These are phyloP conservation scores for Melieria omissa DNA, from an alignment of 2,888 invertebrate genomes.

Conservation along the genomic window DNA sequence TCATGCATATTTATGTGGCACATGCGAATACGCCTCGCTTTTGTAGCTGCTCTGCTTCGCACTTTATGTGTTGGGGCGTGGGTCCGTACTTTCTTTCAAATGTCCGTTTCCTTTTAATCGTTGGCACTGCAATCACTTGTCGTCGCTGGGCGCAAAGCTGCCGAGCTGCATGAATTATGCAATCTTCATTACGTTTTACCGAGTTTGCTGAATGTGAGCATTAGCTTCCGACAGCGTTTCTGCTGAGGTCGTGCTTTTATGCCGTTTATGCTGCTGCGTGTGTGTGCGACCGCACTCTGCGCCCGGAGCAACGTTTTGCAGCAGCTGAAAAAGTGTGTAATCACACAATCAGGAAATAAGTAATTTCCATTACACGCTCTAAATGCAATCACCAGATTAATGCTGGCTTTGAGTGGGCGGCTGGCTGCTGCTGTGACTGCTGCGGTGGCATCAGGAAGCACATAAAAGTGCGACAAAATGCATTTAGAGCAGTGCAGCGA, in stretches of 20 bases:
- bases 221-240: not conserved
- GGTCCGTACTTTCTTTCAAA: too few species aligned
- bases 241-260: conserved; percentile 15
- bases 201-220: conserved; percentile 42
- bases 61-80: too few species aligned
- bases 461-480: conserved; percentile 26
- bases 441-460: too few species aligned
- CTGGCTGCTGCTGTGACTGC: conserved; percentile 22
- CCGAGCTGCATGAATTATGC: conserved; percentile 61
- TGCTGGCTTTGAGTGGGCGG: conserved; percentile 47
- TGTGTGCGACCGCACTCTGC: conserved; percentile 61
- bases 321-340: conserved; percentile 53
- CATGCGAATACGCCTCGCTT: too few species aligned
- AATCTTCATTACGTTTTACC: conserved; percentile 61
- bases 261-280: conserved; percentile 42
- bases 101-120: too few species aligned
- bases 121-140: not conserved
- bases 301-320: conserved; percentile 47
- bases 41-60: too few species aligned
- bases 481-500: conserved; percentile 20
- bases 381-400: conserved; percentile 62
- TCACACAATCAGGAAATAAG: conserved; percentile 59
- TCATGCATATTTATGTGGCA: too few species aligned
- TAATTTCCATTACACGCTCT: conserved; percentile 59
- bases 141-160: not conserved